Percentiles rank a stretch among this genome's conserved stretches.
Evolutionary conservation across 1,140 invertebrate species (phyloP).

Genomic region (Gryllus bimaculatus): DNA sequence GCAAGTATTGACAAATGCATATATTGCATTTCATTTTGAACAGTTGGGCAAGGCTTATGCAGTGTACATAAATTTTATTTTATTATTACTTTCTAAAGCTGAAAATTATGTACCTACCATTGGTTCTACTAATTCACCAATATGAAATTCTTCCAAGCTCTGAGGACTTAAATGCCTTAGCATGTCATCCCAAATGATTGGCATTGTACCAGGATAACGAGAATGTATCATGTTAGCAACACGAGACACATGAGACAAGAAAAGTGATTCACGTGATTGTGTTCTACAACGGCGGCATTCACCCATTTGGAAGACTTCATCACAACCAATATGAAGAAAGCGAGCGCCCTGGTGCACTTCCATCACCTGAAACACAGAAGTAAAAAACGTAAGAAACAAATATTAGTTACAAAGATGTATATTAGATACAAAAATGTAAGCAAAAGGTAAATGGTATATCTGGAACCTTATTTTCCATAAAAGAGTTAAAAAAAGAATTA

Average conservation of each 20-base stretch:
- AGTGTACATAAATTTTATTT: too few species aligned
- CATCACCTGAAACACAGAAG: conserved; percentile 47
- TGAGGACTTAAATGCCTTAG: conserved; percentile 47
- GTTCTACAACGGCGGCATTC: conserved; percentile 36
- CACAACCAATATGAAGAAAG: conserved; percentile 51
- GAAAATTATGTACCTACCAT: conserved; percentile 49
- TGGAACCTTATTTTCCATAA: neutral
- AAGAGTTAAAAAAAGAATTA: too few species aligned
- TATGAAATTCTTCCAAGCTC: conserved; percentile 37
- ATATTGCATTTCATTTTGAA: too few species aligned
- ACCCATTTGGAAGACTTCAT: conserved; percentile 47
- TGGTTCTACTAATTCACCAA: conserved; percentile 68
- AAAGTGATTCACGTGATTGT: conserved; percentile 31
- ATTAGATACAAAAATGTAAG: too few species aligned
- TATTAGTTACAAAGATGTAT: too few species aligned
- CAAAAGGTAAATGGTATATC: neutral
- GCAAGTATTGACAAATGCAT: too few species aligned
- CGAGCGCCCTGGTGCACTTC: conserved; percentile 37
- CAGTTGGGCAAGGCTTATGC: too few species aligned
- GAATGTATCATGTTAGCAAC: conserved; percentile 35
- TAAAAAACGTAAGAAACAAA: neutral
- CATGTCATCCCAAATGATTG: conserved; percentile 96
- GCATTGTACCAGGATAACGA: conserved; percentile 35
- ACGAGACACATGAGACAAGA: conserved; percentile 33
- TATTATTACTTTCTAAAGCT: too few species aligned